Percentiles rank a stretch among this genome's conserved stretches.
These are phyloP conservation scores for Catostomus latipinnis DNA, from an alignment of 2,797 vertebrate species.

Conservation along the genomic window DNA sequence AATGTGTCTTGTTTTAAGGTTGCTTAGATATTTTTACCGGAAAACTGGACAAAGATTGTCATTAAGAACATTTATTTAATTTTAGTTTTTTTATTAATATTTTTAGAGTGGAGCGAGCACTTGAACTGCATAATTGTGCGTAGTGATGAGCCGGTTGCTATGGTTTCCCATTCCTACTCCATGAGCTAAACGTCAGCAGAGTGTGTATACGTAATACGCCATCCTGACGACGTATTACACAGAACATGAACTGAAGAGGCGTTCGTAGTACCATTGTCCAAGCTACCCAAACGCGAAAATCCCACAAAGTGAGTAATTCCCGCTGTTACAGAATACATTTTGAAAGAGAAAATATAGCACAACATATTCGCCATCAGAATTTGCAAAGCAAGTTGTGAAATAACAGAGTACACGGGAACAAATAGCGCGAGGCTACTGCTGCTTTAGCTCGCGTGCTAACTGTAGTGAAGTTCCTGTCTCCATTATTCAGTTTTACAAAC, in stretches of 20 bases:
- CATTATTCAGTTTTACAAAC: background rate
- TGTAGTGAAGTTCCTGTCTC: conserved; percentile 14
- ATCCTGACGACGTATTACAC: background rate
- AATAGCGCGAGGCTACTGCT: conserved; percentile 10
- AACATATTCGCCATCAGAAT: background rate
- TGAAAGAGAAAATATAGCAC: conserved; percentile 4
- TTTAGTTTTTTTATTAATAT: background rate
- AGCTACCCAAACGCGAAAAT: conserved; percentile 60
- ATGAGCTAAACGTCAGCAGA: conserved; percentile 46
- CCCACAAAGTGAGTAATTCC: conserved; percentile 73
- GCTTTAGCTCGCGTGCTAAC: conserved; percentile 35
- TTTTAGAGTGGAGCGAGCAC: background rate
- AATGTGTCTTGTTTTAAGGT: too few species aligned
- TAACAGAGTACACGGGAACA: background rate
- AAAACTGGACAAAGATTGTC: too few species aligned
- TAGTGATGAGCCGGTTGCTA: conserved; percentile 60
- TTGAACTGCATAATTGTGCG: background rate
- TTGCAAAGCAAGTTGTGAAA: background rate
- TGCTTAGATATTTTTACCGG: too few species aligned
- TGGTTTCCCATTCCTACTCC: conserved; percentile 67
- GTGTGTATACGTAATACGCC: conserved; percentile 55
- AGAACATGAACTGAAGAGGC: conserved; percentile 63
- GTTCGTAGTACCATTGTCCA: conserved; percentile 62
- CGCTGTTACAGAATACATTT: conserved; percentile 27
- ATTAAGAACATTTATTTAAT: background rate